phyloP scores from a whole-genome alignment of 2,797 vertebrate species.

The Gobionotothen gibberifrons region DNA sequence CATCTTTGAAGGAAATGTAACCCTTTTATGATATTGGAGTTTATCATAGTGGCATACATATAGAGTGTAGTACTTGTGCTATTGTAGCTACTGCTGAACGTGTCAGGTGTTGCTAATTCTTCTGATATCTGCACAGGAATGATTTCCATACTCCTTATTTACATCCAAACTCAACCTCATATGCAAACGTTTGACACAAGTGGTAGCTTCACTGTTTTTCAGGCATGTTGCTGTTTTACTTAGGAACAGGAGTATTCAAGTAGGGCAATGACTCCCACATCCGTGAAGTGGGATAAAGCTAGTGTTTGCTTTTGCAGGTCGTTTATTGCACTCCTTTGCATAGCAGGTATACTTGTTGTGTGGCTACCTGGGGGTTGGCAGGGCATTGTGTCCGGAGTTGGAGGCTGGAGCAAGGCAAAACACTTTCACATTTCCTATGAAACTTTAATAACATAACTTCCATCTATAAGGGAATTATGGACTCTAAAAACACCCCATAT shows the following conservation, averaged over 20 bases:
- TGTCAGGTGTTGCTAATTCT: neutral
- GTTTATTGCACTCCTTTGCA: slow-evolving; percentile 43
- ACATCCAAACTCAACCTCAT: neutral
- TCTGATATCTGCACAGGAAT: neutral
- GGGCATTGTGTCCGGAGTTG: neutral
- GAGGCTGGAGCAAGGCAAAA: neutral
- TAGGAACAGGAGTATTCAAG: neutral
- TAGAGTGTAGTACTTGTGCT: neutral
- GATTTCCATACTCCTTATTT: neutral
- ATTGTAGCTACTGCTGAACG: neutral
- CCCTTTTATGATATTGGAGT: neutral
- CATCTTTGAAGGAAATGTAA: neutral
- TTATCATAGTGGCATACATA: neutral
- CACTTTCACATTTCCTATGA: neutral
- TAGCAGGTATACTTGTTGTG: slow-evolving; percentile 33
- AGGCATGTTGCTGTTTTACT: neutral
- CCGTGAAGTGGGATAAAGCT: neutral
- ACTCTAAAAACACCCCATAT: neutral
- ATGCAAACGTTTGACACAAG: neutral
- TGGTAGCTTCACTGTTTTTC: neutral
- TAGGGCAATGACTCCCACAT: neutral
- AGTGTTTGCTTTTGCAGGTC: slow-evolving; percentile 39
- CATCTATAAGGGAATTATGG: neutral
- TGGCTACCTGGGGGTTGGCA: slow-evolving; percentile 15
- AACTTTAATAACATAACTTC: neutral